Evolutionary conservation across 2,888 invertebrate genomes (phyloP), one percentile per base, ranked within the genome.

Genomic region (Tridacna gigas): DNA sequence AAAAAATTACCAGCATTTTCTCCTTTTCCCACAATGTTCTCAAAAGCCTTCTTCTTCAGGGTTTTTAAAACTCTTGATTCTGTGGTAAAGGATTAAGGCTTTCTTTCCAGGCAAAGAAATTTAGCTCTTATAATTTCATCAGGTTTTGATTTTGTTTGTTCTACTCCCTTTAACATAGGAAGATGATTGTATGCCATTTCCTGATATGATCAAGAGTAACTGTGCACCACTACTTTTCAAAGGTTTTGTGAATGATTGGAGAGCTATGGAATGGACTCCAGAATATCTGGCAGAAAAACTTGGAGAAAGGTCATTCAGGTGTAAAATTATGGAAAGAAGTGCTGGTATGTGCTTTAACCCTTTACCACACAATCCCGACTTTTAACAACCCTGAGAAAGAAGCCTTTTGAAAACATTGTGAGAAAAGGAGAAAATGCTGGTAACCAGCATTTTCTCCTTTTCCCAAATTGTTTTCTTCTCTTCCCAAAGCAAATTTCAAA

Each of bases 191-290:
- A 56, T 20, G 15, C 56, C 20, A 56, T 56, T 56, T 56, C 20
- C 3, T 5, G 56, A 56, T 15, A 11, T 56, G 20, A 56, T 56
- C 2, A 20, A 9, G 20, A 56, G 20, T 20, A 3, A 20, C 11
- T 12, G 37, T 69, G 37, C 83, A 47, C 92, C 92, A 26, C 75
- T 90, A 18, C 63, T 92, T 45, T 83, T 91, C 48, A 61, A 81
- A 25, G 83, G 89, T 22, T 37, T 74, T 37, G 82, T 89, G n/a
- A 74, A 84, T 37, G 69, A 83, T 2, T 93, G 93, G 93, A 86
- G 90, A 48, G 89, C 92, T 15, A 79, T 79, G 15, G 28, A 83
- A 20, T 94, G 94, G 94, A 92, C 88, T 56, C 89, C 91, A 18
- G 69, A 85, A 11, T 80, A 74, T 67, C 85, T 94, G 15, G 86